Percentiles rank a stretch among this genome's conserved stretches.
Conservation (phyloP, 2,797 vertebrate genomes). For the Xenops minutus region DNA sequence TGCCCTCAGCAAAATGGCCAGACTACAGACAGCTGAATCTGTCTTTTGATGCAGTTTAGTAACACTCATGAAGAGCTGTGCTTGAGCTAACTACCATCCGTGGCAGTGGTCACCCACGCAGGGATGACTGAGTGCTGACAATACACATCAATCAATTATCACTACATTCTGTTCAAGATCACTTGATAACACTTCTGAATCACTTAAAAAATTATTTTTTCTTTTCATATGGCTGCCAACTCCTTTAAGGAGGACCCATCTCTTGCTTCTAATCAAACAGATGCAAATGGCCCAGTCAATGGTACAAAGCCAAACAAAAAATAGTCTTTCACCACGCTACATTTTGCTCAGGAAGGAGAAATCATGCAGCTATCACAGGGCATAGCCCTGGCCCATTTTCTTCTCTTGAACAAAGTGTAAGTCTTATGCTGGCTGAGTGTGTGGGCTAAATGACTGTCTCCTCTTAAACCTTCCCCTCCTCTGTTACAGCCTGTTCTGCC, state of each 20-base stretch:
- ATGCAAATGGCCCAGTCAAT: not conserved
- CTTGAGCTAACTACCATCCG: not conserved
- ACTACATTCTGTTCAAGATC: not conserved
- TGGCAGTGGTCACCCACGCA: rapidly evolving
- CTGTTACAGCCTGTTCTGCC: not conserved
- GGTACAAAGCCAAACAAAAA: not conserved
- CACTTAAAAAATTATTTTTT: not conserved
- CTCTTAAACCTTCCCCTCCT: not conserved
- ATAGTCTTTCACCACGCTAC: not conserved
- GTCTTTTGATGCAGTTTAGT: not conserved
- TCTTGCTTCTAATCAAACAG: not conserved
- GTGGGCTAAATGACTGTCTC: not conserved
- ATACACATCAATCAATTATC: not conserved
- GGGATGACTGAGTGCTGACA: not conserved
- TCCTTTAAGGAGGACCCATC: not conserved
- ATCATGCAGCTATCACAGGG: not conserved
- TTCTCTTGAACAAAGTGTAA: not conserved
- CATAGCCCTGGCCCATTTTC: not conserved
- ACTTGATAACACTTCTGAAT: not conserved
- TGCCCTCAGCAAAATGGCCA: not conserved
- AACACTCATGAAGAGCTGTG: not conserved
- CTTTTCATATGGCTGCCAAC: not conserved
- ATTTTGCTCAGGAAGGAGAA: not conserved
- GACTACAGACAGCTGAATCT: not conserved
- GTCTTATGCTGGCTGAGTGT: not conserved